Evolutionary conservation across 2,113 vertebrate genomes (phyloP), one percentile per base, ranked within the genome.

Genomic region (Bambusicola thoracicus): DNA sequence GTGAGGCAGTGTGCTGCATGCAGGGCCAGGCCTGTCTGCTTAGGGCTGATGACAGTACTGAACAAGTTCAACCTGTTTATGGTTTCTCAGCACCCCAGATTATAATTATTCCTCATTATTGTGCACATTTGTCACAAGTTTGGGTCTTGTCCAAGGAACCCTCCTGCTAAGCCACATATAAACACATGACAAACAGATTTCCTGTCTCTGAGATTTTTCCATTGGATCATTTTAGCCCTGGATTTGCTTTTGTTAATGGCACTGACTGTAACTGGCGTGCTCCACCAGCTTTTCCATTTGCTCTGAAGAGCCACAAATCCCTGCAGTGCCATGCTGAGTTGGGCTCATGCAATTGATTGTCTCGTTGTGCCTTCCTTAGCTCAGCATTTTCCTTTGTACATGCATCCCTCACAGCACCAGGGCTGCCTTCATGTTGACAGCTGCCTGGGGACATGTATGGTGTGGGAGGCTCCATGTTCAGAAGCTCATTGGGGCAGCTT

Each of bases 101-200:
- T 61, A 49, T 94, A 93, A 95, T 90, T 85, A 78, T 73, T 92
- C 65, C 66, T 94, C 77, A 84, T 90, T 93, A 90, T 91, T 95
- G 90, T 95, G 76, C 4, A 7, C 46, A 30, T 77, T 90, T 91
- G 90, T 95, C 91, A 75, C 74, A 79, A 86, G 69, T 92, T 72
- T 94, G 94, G 90, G 61, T 81, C 91, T 95, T 86, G 66, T 81
- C 80, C 93, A 93, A 73, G 58, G 62, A 95, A 41, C 29, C 53
- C 67, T 72, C 88, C 46, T 62, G 53, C 69, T 80, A 20, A 58
- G 82, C 80, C 69, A 41, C 0, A 0, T 77, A 51, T n/a, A 90
- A 91, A 68, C 75, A 66, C 48, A 74, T 1, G 73, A 65, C 36
- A 62, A 85, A 58, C 53, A 49, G 53, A 36, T 91, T 91, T 89